Conservation (phyloP, 2,797 vertebrate species). For the Anguilla pacifica region DNA sequence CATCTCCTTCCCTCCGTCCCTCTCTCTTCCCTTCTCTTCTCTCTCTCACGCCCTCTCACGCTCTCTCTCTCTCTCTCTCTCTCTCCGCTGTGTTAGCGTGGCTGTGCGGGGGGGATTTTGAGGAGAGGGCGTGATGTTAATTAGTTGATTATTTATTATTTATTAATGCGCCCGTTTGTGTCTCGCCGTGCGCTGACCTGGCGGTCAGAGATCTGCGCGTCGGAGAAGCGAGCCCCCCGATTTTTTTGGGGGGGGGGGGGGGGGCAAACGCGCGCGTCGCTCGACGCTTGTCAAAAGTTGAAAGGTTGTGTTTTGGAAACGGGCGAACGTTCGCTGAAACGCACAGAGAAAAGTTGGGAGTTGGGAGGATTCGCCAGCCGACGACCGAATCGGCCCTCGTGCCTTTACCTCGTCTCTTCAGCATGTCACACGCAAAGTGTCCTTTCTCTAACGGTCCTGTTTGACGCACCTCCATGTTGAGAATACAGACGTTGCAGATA, state of each 20-base stretch:
- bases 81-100: too few relatives aligned
- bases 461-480: not conserved
- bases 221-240: not conserved
- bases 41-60: constrained; percentile 6
- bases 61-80: constrained; percentile 33
- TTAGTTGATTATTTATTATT: constrained; percentile 56
- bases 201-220: not conserved
- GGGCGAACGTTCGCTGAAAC: not conserved
- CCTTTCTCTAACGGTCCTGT: not conserved
- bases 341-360: too few relatives aligned
- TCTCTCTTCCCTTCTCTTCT: not conserved
- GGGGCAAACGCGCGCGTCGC: too few relatives aligned
- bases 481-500: not conserved
- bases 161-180: constrained; percentile 53
- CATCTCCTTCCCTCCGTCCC: not conserved
- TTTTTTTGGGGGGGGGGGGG: too few relatives aligned
- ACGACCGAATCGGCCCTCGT: too few relatives aligned
- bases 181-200: constrained; percentile 2
- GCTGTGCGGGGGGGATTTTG: constrained; percentile 66
- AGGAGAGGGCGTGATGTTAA: constrained; percentile 62
- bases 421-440: not conserved
- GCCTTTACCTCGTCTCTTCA: not conserved
- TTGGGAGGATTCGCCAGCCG: too few relatives aligned
- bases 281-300: not conserved
- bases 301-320: not conserved